Base-by-base conservation (phyloP, 1,140 invertebrate genomes). In the Drosophila albomicans region DNA sequence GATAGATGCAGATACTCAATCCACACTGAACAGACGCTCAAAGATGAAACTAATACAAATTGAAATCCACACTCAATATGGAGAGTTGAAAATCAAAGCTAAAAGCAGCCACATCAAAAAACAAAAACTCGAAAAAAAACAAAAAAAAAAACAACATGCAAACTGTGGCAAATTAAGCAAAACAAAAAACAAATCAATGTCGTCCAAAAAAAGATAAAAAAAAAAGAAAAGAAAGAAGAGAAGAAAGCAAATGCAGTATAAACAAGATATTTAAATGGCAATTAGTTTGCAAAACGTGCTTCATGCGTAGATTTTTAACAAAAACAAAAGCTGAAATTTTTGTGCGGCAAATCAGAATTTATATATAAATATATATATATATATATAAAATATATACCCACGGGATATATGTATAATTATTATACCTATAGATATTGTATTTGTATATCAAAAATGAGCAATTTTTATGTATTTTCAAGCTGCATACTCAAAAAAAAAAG, bases 261-360 rank as follows among this genome's bases (percentile, higher is more conserved):
- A 58, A 63, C 45, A 68, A 78, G 56, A 57, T 65, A 84, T 80
- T 87, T 62, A 79, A 75, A 67, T 75, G 82, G 85, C 80, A 84
- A 88, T 73, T 75, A 75, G 64, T 84, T 89, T 80, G 74, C 73
- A 84, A 78, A 66, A 76, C 78, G 85, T 88, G 85, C 85, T 89
- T 89, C 85, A 70, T 81, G 78, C 81, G 86, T 89, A 89, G 85
- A 89, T 89, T 89, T 89, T 89, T 89, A 89, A 81, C 62, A 88
- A 87, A 78, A 86, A 71, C 51, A 85, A 80, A 73, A 82, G 82
- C 82, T 87, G 79, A 87, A 87, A 87, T 75, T 78, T 78, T 87
- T 82, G 79, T 87, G 84, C 84, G 80, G 78, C 75, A 78, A 69
- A 80, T 77, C 78, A 87, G 84, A 87, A 87, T 87, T 87, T 87